Percentiles rank a stretch among this genome's conserved stretches.
Conservation (phyloP, 2,113 vertebrate genomes). For the Elgaria multicarinata region DNA sequence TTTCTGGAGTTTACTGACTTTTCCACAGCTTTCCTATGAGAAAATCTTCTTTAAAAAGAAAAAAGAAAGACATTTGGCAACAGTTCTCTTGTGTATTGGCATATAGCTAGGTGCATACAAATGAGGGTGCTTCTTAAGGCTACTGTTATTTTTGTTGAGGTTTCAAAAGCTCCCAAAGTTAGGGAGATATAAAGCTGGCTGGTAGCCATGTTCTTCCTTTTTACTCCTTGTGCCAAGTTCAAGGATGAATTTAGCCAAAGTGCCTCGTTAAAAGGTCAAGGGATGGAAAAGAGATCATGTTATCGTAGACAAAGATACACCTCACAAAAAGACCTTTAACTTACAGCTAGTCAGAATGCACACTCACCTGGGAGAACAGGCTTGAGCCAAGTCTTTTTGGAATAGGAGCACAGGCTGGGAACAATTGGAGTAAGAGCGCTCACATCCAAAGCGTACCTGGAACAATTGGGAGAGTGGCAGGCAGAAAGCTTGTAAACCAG, state of each 20-base stretch:
- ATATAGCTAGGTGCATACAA: background rate
- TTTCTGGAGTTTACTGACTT: background rate
- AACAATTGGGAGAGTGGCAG: conserved; percentile 68
- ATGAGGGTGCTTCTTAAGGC: background rate
- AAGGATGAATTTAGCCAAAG: conserved; percentile 40
- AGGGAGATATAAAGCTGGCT: conserved; percentile 4
- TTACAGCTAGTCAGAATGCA: conserved; percentile 54
- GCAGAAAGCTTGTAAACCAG: conserved; percentile 64
- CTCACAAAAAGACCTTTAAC: conserved; percentile 67
- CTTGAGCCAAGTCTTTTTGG: conserved; percentile 65
- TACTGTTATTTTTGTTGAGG: background rate
- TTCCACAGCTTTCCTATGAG: background rate
- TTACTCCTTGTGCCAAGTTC: background rate
- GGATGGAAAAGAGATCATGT: conserved; percentile 43
- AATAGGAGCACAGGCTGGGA: conserved; percentile 53
- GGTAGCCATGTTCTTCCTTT: background rate
- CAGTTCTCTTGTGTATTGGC: no score
- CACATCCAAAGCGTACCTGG: conserved; percentile 48
- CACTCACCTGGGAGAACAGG: conserved; percentile 66
- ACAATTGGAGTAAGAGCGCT: conserved; percentile 46
- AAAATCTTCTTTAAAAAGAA: background rate
- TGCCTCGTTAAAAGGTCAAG: background rate
- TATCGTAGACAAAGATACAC: conserved; percentile 47
- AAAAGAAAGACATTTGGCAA: background rate
- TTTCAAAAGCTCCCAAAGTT: background rate